A percentile compares a stretch with the other conserved stretches of the same genome.
Conservation (phyloP, 2,113 vertebrate species). For the Psittacula cyanocephala region DNA sequence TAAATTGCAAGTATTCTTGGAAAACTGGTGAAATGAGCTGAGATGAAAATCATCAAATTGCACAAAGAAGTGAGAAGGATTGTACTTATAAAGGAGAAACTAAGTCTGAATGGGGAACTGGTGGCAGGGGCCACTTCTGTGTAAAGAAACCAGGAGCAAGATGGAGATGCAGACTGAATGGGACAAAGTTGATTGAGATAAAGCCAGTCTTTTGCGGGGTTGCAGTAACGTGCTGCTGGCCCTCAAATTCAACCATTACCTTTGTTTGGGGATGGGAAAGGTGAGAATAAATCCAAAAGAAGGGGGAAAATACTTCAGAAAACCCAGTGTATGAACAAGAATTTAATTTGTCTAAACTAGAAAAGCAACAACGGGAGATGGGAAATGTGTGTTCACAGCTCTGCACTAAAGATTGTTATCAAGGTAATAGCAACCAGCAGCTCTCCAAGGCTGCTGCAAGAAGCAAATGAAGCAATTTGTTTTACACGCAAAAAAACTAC, state of each 20-base stretch:
- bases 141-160: not conserved
- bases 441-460: not conserved
- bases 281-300: not conserved
- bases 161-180: accelerated
- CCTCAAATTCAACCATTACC: not conserved
- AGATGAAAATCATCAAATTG: not conserved
- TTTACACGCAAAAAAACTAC: not conserved
- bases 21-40: not conserved
- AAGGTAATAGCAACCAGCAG: not conserved
- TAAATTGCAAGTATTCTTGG: not conserved
- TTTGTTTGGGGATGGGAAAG: not conserved
- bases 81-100: not conserved
- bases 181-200: not conserved
- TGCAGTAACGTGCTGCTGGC: not conserved
- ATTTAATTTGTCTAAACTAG: not conserved
- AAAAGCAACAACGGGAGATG: not conserved
- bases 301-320: accelerated
- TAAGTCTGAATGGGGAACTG: not conserved
- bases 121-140: not conserved
- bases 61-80: not conserved
- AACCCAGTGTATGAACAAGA: not conserved
- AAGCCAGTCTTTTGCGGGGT: not conserved
- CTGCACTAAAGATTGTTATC: not conserved
- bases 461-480: not conserved
- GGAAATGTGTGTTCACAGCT: not conserved